Conservation (phyloP, 2,888 invertebrate genomes). For the Palloptera scutellata region DNA sequence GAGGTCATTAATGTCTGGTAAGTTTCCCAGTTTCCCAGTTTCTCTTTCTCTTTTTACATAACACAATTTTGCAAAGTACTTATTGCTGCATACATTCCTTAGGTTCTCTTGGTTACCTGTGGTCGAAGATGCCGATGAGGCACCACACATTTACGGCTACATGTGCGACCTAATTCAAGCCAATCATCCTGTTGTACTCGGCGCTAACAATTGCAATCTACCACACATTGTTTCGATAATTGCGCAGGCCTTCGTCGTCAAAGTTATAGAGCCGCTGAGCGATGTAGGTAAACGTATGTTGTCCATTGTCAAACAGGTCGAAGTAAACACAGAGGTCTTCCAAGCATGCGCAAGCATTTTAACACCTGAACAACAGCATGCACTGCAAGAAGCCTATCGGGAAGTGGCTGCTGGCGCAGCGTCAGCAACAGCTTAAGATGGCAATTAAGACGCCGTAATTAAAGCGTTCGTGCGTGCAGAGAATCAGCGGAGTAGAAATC, state of each 20-base stretch:
- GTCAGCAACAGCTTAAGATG: conserved; percentile 34
- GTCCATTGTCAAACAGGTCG: conserved; percentile 85
- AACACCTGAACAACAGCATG: conserved; percentile 82
- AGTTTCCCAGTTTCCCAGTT: conserved; percentile 57
- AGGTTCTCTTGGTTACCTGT: conserved; percentile 95
- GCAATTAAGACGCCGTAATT: too few relatives aligned
- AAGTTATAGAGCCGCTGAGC: conserved; percentile 79
- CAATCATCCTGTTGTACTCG: conserved; percentile 87
- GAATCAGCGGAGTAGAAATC: too few relatives aligned
- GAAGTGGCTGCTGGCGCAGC: conserved; percentile 54
- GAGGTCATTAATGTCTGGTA: conserved; percentile 90
- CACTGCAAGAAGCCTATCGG: conserved; percentile 75
- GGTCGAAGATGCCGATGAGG: conserved; percentile 94
- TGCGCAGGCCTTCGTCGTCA: conserved; percentile 86
- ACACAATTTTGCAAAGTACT: conserved; percentile 11
- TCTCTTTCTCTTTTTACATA: neutral
- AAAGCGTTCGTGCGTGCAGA: too few relatives aligned
- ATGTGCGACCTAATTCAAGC: conserved; percentile 93
- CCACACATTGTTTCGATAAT: conserved; percentile 87
- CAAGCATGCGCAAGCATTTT: conserved; percentile 80
- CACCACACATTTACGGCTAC: conserved; percentile 93
- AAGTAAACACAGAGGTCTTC: conserved; percentile 82
- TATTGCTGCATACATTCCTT: conserved; percentile 10
- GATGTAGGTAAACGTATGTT: conserved; percentile 82
- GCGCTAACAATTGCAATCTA: conserved; percentile 87